Evolutionary conservation across 2,888 invertebrate genomes (phyloP), one percentile per base, ranked within the genome.

Genomic region (Bombyx huttoni): DNA sequence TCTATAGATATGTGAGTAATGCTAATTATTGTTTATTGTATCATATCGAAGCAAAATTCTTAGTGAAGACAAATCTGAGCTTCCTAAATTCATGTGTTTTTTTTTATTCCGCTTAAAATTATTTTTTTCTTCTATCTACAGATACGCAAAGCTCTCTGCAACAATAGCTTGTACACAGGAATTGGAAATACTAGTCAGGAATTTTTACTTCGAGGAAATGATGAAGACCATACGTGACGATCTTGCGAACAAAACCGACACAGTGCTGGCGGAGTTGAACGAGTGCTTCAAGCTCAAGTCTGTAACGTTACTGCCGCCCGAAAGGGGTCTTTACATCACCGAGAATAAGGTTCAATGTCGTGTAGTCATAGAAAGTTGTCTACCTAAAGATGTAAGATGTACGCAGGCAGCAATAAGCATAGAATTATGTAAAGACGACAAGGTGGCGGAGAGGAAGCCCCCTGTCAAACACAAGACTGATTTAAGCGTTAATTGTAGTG

Each of bases 191-290:
- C 90, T 94, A 58, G 91, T 92, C 64, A 91, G 94, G 68, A 91
- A 92, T 63, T 91, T 92, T 58, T 95, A 96, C 75, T 95, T 94
- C 72, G 94, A 95, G 64, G 95, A 97, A 71, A 94, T 96, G 91
- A 89, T 92, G 63, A 93, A 92, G 52, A 91, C 91, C 2, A 87
- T 92, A 54, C 90, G 90, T 66, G 84, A 87, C 54, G 71, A 83
- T 49, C 75, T 91, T 1, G 59, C 78, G 0, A 75, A 76, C 34
- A 83, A 78, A 51, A 65, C 79, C 0, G 87, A 90, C 48, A 75
- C 89, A 0, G 82, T 91, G 14, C 67, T 90, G 47, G 81, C 89
- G 0, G 91, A 90, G 59, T 77, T 91, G 48, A 89, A 82, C 56
- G 90, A 91, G 58, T 89, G 89, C 61, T 91, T 92, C 62, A 83